Conservation (phyloP, 2,888 invertebrate species). For the Leptinotarsa tumamoca region DNA sequence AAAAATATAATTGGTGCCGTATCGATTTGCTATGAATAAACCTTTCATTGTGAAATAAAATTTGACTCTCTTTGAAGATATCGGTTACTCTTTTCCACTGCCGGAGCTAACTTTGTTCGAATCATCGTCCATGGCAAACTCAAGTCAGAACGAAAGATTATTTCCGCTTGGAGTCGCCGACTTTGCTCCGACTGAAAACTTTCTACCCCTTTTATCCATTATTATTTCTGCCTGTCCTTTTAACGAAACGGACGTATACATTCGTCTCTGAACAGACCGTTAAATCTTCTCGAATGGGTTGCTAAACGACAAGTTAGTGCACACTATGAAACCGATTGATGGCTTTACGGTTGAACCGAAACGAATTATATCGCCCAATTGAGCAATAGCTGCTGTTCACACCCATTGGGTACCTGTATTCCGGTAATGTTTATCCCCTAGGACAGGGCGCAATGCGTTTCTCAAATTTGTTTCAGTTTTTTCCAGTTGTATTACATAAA, state of each 20-base stretch:
- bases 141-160: not conserved
- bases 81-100: too few species aligned
- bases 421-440: too few species aligned
- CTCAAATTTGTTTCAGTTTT: too few species aligned
- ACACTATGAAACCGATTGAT: conserved; percentile 35
- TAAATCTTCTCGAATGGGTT: conserved; percentile 37
- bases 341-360: conserved; percentile 21
- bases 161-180: not conserved
- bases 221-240: conserved; percentile 8
- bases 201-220: not conserved
- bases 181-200: not conserved
- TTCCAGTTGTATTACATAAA: too few species aligned
- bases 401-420: too few species aligned
- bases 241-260: not conserved
- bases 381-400: not conserved
- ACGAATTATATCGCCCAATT: conserved; percentile 26
- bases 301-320: conserved; percentile 37
- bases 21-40: too few species aligned
- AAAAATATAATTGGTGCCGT: too few species aligned
- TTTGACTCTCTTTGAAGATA: too few species aligned
- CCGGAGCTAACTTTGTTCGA: too few species aligned
- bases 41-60: too few species aligned
- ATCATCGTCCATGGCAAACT: not conserved
- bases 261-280: conserved; percentile 26
- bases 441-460: too few species aligned